A percentile compares a stretch with the other conserved stretches of the same genome.
phyloP scores from a whole-genome alignment of 2,113 vertebrate genomes.

The Chamaetylas fuelleborni region DNA sequence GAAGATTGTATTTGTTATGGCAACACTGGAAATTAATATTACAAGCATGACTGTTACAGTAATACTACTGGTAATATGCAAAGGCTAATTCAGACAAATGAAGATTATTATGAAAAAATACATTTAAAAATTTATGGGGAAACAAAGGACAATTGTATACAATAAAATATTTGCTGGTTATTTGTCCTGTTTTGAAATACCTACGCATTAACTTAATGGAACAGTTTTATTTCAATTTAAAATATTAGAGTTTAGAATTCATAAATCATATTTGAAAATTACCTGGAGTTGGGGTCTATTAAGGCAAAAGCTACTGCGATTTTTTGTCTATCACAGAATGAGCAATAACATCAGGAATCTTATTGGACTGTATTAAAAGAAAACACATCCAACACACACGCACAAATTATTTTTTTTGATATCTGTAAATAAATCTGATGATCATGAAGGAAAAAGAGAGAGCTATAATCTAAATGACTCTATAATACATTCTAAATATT shows the following conservation, averaged over 20 bases:
- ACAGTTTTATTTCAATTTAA: neutral
- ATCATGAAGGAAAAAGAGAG: neutral
- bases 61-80: neutral
- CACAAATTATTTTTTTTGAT: neutral
- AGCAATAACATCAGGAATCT: neutral
- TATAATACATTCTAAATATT: neutral
- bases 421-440: neutral
- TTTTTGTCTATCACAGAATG: neutral
- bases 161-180: neutral
- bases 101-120: neutral
- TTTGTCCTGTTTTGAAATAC: neutral
- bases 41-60: neutral
- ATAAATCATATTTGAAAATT: neutral
- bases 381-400: neutral
- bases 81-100: neutral
- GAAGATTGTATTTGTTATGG: neutral
- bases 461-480: neutral
- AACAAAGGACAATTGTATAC: neutral
- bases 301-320: neutral
- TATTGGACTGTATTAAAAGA: neutral
- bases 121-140: neutral
- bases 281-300: fast-evolving
- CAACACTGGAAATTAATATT: neutral
- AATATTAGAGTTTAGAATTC: neutral
- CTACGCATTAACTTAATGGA: neutral